phyloP scores from a whole-genome alignment of 2,797 vertebrate species.

The Notoglanidium macrostoma region DNA sequence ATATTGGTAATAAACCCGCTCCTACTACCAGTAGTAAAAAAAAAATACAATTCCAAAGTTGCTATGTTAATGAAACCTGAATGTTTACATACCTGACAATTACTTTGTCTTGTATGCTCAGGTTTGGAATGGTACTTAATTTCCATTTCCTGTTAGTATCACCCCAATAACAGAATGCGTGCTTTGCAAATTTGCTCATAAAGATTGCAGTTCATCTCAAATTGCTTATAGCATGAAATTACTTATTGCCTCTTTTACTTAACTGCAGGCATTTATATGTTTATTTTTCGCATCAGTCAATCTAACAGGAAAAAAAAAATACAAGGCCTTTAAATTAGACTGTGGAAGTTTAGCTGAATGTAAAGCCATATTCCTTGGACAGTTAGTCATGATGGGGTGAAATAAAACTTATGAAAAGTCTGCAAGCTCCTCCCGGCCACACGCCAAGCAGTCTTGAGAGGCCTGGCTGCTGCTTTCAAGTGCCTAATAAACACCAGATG shows the following conservation, averaged over 20 bases:
- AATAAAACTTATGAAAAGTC: constrained; percentile 47
- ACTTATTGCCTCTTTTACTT: not conserved
- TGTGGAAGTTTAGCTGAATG: not conserved
- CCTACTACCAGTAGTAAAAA: too few species aligned
- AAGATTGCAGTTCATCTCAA: not conserved
- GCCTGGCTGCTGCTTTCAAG: constrained; percentile 68
- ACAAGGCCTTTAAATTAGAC: not conserved
- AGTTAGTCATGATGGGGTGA: constrained; percentile 24
- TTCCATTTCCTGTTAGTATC: not conserved
- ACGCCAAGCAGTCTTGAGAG: constrained; percentile 72
- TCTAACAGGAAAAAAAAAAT: not conserved
- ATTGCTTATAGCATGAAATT: not conserved
- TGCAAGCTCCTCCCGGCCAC: constrained; percentile 70
- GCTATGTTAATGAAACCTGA: not conserved
- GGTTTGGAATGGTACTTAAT: not conserved
- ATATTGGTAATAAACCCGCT: not conserved
- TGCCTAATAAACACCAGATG: constrained; percentile 82
- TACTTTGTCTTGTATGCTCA: not conserved
- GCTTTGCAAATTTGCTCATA: not conserved
- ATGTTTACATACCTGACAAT: not conserved
- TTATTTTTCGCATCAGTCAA: not conserved
- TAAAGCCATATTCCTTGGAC: constrained; percentile 27
- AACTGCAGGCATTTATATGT: not conserved
- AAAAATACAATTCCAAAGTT: not conserved
- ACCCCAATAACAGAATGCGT: not conserved